Conservation (phyloP, 1,140 invertebrate genomes). For the Druon quercuslanigerum region DNA sequence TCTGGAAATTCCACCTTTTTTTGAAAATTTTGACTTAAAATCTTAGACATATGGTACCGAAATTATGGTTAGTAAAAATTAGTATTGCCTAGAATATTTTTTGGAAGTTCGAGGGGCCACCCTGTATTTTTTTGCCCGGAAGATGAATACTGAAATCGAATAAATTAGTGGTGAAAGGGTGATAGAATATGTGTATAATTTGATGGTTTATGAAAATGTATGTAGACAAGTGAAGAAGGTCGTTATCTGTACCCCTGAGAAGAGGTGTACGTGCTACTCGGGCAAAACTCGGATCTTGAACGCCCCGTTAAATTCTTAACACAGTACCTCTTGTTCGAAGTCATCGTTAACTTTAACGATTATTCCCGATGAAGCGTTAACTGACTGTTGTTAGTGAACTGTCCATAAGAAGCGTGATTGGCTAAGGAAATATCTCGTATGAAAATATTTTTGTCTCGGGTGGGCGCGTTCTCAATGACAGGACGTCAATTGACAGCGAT, state of each 20-base stretch:
- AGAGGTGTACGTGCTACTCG: conserved; percentile 8
- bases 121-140: too few species aligned
- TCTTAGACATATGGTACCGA: too few species aligned
- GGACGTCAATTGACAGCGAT: conserved; percentile 8
- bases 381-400: conserved; percentile 10
- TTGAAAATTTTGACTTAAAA: too few species aligned
- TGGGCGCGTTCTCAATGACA: conserved; percentile 18
- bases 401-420: conserved; percentile 6
- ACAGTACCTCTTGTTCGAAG: conserved; percentile 5
- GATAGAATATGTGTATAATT: background rate
- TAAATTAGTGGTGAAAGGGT: background rate
- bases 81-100: too few species aligned
- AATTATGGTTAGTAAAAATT: too few species aligned
- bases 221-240: conserved; percentile 5
- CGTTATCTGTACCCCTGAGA: background rate
- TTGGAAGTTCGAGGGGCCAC: too few species aligned
- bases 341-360: conserved; percentile 15
- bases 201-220: background rate
- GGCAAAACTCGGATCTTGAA: conserved; percentile 17
- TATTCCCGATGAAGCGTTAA: conserved; percentile 24
- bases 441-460: conserved; percentile 2
- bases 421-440: background rate
- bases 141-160: background rate
- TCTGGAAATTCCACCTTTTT: too few species aligned
- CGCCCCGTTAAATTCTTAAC: conserved; percentile 3